These are phyloP conservation scores for Drosophila hawaiiensis DNA, from an alignment of 2,888 invertebrate species.

Conservation along the genomic window DNA sequence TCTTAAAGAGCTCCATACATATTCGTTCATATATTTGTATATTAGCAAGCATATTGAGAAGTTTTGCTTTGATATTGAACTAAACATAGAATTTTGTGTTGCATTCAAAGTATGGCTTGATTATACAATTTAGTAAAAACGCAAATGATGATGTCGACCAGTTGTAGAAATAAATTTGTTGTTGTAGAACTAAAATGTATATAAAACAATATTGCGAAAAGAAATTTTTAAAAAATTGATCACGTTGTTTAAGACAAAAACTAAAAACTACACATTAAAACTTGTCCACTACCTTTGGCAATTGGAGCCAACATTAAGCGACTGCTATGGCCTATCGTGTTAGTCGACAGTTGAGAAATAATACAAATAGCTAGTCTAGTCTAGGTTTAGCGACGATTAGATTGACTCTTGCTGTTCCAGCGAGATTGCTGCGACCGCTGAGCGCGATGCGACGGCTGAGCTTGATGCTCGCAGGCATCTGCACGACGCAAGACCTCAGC, in stretches of 20 bases:
- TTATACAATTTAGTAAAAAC: conserved; percentile 26
- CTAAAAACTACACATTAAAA: conserved; percentile 16
- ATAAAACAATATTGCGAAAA: conserved; percentile 22
- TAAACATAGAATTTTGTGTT: conserved; percentile 23
- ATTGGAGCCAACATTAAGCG: conserved; percentile 7
- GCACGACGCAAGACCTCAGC: conserved; percentile 92
- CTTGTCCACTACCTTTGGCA: conserved; percentile 10
- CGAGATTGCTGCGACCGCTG: conserved; percentile 63
- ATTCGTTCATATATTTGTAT: conserved; percentile 29
- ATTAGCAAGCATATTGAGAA: conserved; percentile 30
- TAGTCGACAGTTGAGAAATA: conserved; percentile 10
- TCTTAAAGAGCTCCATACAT: conserved; percentile 45
- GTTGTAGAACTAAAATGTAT: conserved; percentile 17
- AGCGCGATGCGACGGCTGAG: conserved; percentile 33
- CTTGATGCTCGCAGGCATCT: conserved; percentile 82
- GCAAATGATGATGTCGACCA: conserved; percentile 5
- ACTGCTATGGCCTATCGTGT: conserved; percentile 8
- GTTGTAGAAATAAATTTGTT: conserved; percentile 15
- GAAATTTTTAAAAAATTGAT: conserved; percentile 13
- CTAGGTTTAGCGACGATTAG: conserved; percentile 48
- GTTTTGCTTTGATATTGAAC: conserved; percentile 5
- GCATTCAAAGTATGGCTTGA: conserved; percentile 13
- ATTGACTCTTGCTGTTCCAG: conserved; percentile 55
- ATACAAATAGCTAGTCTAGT: conserved; percentile 15
- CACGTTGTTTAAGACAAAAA: conserved; percentile 16